Percentiles rank a stretch among this genome's conserved stretches.
phyloP scores from a whole-genome alignment of 2,888 invertebrate species.

The Perithous albicinctus region DNA sequence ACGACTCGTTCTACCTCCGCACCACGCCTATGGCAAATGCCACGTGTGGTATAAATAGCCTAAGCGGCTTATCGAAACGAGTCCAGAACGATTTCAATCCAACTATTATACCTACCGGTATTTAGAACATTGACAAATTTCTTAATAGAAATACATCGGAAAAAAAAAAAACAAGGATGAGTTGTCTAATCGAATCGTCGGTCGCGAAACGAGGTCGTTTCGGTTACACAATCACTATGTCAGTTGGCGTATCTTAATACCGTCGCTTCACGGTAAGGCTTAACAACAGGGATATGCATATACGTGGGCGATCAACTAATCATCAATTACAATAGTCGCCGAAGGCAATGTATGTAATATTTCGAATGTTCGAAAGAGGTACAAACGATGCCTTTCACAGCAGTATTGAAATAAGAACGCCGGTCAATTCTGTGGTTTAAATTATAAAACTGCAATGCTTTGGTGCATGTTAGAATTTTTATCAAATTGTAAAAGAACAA shows the following conservation, averaged over 20 bases:
- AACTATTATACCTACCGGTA: constrained; percentile 14
- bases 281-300: background rate
- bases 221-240: constrained; percentile 48
- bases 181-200: constrained; percentile 15
- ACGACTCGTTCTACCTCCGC: constrained; percentile 51
- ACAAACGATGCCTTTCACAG: no score
- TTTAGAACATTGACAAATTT: constrained; percentile 44
- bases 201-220: constrained; percentile 26
- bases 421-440: no score
- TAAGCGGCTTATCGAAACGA: constrained; percentile 37
- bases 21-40: constrained; percentile 25
- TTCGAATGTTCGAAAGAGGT: background rate
- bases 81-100: constrained; percentile 39
- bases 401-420: no score
- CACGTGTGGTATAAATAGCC: constrained; percentile 49
- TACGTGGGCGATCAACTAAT: constrained; percentile 19
- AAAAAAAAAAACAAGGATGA: no score
- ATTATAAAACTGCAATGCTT: background rate
- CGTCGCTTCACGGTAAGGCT: background rate
- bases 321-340: background rate
- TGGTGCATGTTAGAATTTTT: no score
- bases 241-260: constrained; percentile 24
- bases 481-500: no score
- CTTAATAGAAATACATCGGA: constrained; percentile 23
- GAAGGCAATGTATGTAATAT: background rate